phyloP scores from a whole-genome alignment of 2,113 vertebrate species.

The Myotis brandtii region DNA sequence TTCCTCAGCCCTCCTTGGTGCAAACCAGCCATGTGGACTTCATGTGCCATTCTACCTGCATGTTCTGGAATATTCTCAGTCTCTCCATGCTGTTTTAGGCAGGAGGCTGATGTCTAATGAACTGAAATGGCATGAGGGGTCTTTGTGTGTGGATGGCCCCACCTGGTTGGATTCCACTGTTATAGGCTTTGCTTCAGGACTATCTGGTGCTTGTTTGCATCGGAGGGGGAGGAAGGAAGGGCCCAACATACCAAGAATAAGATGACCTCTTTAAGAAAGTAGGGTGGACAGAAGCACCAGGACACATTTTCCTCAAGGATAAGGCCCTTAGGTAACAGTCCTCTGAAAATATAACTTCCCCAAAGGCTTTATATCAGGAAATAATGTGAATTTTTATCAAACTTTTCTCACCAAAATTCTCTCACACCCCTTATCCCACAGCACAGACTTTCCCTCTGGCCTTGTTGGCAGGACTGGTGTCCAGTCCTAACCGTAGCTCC shows the following conservation, averaged over 20 bases:
- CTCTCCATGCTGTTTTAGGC: background rate
- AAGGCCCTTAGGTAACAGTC: no score
- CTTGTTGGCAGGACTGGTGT: background rate
- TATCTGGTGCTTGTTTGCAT: background rate
- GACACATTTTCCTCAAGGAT: background rate
- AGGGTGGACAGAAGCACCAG: no score
- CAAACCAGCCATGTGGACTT: accelerated
- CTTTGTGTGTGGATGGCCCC: background rate
- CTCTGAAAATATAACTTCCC: background rate
- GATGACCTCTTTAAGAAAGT: background rate
- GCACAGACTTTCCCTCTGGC: background rate
- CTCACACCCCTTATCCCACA: background rate
- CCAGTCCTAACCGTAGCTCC: no score
- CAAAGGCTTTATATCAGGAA: no score
- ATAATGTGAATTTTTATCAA: no score
- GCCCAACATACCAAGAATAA: no score
- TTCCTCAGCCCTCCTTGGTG: background rate
- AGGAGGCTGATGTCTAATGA: background rate
- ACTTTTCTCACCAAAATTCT: background rate
- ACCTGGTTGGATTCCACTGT: no score
- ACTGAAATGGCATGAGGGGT: background rate
- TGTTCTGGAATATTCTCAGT: background rate
- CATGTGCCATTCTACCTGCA: background rate
- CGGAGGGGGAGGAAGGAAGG: background rate
- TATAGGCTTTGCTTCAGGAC: background rate